Conservation (phyloP, 2,113 vertebrate species). For the Pampusana beccarii region DNA sequence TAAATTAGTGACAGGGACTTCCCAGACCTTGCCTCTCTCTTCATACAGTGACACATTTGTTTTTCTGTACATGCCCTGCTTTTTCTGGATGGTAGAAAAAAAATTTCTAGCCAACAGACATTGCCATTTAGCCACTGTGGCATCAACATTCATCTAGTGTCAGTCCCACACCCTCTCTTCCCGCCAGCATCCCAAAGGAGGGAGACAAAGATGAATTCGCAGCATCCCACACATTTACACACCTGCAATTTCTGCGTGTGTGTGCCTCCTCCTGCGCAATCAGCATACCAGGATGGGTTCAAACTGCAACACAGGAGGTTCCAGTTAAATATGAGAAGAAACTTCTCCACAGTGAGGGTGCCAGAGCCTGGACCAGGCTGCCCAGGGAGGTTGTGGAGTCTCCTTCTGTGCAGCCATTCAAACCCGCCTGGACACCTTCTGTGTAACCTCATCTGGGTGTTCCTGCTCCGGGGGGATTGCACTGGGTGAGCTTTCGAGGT, state of each 20-base stretch:
- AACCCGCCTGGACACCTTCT: no score
- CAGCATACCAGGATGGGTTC: not conserved
- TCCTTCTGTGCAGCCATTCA: no score
- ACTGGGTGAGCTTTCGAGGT: no score
- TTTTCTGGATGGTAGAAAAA: not conserved
- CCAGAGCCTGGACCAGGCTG: no score
- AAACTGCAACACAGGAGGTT: no score
- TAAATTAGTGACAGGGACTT: conserved; percentile 2
- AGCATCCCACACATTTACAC: not conserved
- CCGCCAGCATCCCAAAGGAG: not conserved
- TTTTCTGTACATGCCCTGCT: not conserved
- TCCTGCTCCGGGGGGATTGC: no score
- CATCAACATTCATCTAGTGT: not conserved
- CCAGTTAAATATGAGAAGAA: no score
- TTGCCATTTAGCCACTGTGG: not conserved
- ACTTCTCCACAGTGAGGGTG: no score
- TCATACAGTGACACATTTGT: not conserved
- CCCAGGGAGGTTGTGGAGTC: no score
- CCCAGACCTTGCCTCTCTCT: not conserved
- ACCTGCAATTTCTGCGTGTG: not conserved
- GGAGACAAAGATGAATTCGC: not conserved
- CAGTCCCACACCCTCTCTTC: not conserved
- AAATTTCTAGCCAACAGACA: not conserved
- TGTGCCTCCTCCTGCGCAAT: not conserved
- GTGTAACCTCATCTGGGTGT: no score